Conservation (phyloP, 1,140 invertebrate species). For the Drosophila varians region DNA sequence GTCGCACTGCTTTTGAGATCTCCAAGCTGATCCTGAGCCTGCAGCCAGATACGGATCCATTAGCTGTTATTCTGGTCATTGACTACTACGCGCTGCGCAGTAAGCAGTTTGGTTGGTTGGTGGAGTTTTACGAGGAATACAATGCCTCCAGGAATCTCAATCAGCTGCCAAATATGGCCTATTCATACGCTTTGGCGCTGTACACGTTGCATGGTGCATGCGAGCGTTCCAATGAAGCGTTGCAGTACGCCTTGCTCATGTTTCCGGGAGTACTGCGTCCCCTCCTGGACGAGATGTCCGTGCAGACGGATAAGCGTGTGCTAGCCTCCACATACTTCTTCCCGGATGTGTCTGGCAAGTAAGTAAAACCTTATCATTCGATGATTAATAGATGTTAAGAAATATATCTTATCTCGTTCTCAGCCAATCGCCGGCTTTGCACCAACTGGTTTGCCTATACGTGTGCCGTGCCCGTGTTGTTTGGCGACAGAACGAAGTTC, state of each 20-base stretch:
- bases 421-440: slow-evolving; percentile 88
- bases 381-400: slow-evolving; percentile 1
- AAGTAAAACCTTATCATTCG: slow-evolving; percentile 26
- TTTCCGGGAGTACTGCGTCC: slow-evolving; percentile 91
- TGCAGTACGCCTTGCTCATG: slow-evolving; percentile 92
- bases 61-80: slow-evolving; percentile 91
- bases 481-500: slow-evolving; percentile 91
- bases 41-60: slow-evolving; percentile 93
- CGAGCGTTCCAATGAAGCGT: slow-evolving; percentile 86
- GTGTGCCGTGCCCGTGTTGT: slow-evolving; percentile 89
- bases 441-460: slow-evolving; percentile 90
- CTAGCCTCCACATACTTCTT: slow-evolving; percentile 85
- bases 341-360: slow-evolving; percentile 72
- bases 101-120: slow-evolving; percentile 92
- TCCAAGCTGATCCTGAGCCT: slow-evolving; percentile 91
- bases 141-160: slow-evolving; percentile 88
- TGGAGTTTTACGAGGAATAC: slow-evolving; percentile 89
- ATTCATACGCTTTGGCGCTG: slow-evolving; percentile 91
- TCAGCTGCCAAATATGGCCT: slow-evolving; percentile 95
- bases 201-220: slow-evolving; percentile 85
- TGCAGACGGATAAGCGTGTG: slow-evolving; percentile 88
- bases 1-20: slow-evolving; percentile 91
- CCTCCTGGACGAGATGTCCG: slow-evolving; percentile 90
- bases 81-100: slow-evolving; percentile 94
- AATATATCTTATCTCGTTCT: slow-evolving; percentile 42